Evolutionary conservation across 1,140 invertebrate species (phyloP), one percentile per base, ranked within the genome.

Genomic region (Lordiphosa collinella): DNA sequence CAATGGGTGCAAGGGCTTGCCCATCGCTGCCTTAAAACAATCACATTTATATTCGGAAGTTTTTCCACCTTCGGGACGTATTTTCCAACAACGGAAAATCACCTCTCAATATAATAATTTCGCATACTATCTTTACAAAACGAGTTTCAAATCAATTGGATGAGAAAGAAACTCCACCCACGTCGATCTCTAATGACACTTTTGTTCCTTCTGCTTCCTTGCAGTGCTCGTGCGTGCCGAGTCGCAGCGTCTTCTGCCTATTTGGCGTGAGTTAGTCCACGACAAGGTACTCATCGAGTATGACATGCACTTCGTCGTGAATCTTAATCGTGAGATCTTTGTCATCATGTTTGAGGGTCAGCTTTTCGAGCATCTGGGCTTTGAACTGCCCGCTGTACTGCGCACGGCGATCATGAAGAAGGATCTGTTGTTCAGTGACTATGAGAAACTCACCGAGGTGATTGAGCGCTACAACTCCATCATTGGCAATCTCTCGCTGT

Each of bases 291-390:
- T 94, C 41, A 89, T 92, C 32, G 94, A 95, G 63, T 91, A 92
- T 54, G 90, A 92, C 3, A 73, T 94, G 25, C 90, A 91, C 47
- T 94, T 94, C 70, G 79, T 90, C 22, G 86, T 94, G 0, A 94
- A 95, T 86, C 93, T 95, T 50, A 67, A 73, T 32, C 53, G 72
- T 3, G 90, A 93, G 35, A 88, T 96, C 5, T 94, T 94, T 58
- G 91, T 94, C 53, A 91, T 93, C 2, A 93, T 97, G 60, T 92
- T 92, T 5, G 95, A 96, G 88, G 93, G 93, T 0, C 93, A 94
- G 88, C 79, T 95, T 2, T 91, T 96, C 89, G 94, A 96, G 79
- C 91, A 92, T 54, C 69, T 95, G 5, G 94, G 94, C 2, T 96
- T 93, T 71, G 82, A 91, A 14, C 84, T 97, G 22, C 87, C 87